Conservation (phyloP, 1,140 invertebrate genomes). For the Temnothorax curvispinosus region DNA sequence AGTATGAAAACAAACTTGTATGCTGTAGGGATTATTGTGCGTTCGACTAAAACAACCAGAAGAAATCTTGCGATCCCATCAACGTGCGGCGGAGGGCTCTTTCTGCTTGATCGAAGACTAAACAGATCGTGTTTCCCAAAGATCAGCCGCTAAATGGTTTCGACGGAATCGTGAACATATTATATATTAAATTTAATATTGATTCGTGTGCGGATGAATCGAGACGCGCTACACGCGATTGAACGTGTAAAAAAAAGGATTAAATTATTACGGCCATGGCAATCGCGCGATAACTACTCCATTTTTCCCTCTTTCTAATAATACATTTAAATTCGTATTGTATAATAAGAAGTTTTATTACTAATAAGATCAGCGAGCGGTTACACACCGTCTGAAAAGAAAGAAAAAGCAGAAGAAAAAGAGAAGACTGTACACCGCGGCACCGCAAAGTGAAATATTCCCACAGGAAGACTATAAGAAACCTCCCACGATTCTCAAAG, state of each 20-base stretch:
- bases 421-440: not conserved
- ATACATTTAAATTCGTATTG: not conserved
- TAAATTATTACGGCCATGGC: conserved; percentile 36
- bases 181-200: conserved; percentile 68
- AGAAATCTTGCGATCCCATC: conserved; percentile 56
- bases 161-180: conserved; percentile 71
- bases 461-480: conserved; percentile 46
- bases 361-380: not conserved
- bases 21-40: conserved; percentile 39
- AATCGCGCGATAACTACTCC: conserved; percentile 7
- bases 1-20: conserved; percentile 67
- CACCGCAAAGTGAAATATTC: conserved; percentile 67
- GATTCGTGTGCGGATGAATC: not conserved
- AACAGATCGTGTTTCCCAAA: conserved; percentile 81
- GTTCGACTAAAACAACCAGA: conserved; percentile 4
- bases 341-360: not conserved
- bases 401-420: not conserved
- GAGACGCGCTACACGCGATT: not conserved
- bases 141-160: conserved; percentile 77
- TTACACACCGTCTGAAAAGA: not conserved
- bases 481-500: conserved; percentile 73
- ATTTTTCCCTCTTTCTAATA: not conserved
- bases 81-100: conserved; percentile 20
- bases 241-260: conserved; percentile 39
- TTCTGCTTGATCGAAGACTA: conserved; percentile 71